Evolutionary conservation across 2,888 invertebrate species (phyloP), one percentile per base, ranked within the genome.

Genomic region (Dasypogon diadema): DNA sequence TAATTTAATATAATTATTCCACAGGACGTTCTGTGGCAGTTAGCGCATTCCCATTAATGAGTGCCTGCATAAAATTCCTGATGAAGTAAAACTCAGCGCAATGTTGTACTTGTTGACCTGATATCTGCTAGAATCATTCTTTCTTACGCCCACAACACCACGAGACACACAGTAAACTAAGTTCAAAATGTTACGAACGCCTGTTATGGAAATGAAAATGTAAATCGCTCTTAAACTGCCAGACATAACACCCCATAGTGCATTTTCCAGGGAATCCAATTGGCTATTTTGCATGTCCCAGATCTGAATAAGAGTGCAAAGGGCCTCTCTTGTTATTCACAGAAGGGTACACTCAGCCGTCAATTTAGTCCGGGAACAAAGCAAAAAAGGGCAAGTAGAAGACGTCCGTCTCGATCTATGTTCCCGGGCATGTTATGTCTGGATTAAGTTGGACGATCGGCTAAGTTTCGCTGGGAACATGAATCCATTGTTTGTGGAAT

Each of bases 371-470:
- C 14, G 18, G 10, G 18, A 55, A 55, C 10, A 70, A 70, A 70
- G 37, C 48, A 24, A 48, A 70, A n/a, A 70, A 51, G 8, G 51
- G 48, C 26, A 26, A 51, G 12, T 14, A 21, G 22, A 42, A 18
- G 51, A 18, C 34, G 37, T 37, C 70, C 70, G 70, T 70, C 51
- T 30, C 51, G 70, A 70, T 70, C 70, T 70, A 51, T 48, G 34
- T 26, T 51, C 70, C 24, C 51, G 51, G 48, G 70, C 70, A 51
- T 70, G 70, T 70, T 70, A 26, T 70, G 70, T 70, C 70, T 70
- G 70, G 70, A 51, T 42, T 42, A 42, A 48, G 46, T 46, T 16
- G 70, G 70, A 26, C 70, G 70, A 70, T 70, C 70, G 34, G 51
- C 26, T 42, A 12, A 51, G 22, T 51, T 51, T 18, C 51, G 42